These are phyloP conservation scores for Brachymystax lenok DNA, from an alignment of 2,797 vertebrate genomes.

Conservation along the genomic window DNA sequence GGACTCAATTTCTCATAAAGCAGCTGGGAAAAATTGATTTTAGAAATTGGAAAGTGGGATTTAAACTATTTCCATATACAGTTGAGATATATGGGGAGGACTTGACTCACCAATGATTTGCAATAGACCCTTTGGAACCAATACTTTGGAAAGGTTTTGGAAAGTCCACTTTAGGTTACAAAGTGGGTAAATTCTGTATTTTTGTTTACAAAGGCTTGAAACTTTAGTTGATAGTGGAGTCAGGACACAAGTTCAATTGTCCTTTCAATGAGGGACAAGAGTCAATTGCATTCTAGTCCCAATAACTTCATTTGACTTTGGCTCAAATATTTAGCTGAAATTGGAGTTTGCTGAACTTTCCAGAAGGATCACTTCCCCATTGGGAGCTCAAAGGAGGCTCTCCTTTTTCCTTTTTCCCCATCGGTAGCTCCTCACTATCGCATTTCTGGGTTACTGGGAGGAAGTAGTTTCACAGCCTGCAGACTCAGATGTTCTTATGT, in stretches of 20 bases:
- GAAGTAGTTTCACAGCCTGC: constrained; percentile 29
- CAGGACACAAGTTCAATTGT: constrained; percentile 25
- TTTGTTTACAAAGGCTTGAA: background rate
- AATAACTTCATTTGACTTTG: background rate
- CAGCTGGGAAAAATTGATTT: constrained; percentile 73
- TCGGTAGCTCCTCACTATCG: constrained; percentile 40
- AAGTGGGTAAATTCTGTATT: constrained; percentile 15
- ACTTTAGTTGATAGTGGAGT: background rate
- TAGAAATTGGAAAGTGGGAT: constrained; percentile 55
- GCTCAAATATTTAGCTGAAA: constrained; percentile 30
- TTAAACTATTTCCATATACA: constrained; percentile 51
- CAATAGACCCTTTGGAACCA: constrained; percentile 24
- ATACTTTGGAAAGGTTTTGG: constrained; percentile 60
- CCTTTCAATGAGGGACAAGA: background rate
- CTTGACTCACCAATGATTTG: background rate
- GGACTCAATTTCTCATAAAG: constrained; percentile 58
- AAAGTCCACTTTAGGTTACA: constrained; percentile 41
- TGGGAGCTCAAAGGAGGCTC: background rate
- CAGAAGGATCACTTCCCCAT: constrained; percentile 44
- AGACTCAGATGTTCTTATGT: constrained; percentile 41
- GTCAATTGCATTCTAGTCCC: background rate
- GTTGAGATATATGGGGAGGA: constrained; percentile 25
- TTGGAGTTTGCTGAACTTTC: constrained; percentile 61
- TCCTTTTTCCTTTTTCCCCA: background rate
- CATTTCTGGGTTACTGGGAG: constrained; percentile 63